Conservation (phyloP, 2,888 invertebrate genomes). For the Gisinianus flammeolus region DNA sequence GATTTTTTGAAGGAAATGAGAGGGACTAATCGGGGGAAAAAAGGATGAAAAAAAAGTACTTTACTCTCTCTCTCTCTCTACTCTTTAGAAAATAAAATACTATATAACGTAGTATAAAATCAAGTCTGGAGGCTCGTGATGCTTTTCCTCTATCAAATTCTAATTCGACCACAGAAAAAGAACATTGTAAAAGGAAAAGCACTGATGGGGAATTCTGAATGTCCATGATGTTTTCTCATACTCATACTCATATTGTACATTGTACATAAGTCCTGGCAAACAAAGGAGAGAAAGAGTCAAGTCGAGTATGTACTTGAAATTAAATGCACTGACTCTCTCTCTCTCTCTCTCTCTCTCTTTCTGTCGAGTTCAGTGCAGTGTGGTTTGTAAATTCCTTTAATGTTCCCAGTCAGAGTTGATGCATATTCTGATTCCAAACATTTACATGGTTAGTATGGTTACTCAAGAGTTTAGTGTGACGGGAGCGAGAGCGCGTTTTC, state of each 20-base stretch:
- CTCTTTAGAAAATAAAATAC: too few species aligned
- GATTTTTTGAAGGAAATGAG: not conserved
- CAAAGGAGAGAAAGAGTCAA: not conserved
- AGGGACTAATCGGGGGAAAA: not conserved
- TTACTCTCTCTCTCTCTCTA: too few species aligned
- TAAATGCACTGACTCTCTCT: not conserved
- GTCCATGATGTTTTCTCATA: not conserved
- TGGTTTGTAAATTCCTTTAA: not conserved
- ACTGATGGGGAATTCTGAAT: not conserved
- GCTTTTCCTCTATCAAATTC: not conserved
- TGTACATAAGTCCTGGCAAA: not conserved
- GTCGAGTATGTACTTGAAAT: not conserved
- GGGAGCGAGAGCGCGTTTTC: slow-evolving; percentile 9
- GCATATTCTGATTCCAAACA: not conserved
- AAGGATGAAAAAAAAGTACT: too few species aligned
- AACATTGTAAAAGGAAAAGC: not conserved
- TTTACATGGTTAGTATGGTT: not conserved
- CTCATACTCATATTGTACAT: not conserved
- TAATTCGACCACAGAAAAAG: not conserved
- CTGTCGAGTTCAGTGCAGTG: not conserved
- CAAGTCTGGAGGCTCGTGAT: not conserved
- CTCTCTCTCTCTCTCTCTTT: not conserved
- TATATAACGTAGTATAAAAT: too few species aligned
- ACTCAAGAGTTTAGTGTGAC: not conserved
- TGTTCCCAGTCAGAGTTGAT: not conserved